Percentiles rank a stretch among this genome's conserved stretches.
phyloP scores from a whole-genome alignment of 2,113 vertebrate species.

The Pavo muticus region DNA sequence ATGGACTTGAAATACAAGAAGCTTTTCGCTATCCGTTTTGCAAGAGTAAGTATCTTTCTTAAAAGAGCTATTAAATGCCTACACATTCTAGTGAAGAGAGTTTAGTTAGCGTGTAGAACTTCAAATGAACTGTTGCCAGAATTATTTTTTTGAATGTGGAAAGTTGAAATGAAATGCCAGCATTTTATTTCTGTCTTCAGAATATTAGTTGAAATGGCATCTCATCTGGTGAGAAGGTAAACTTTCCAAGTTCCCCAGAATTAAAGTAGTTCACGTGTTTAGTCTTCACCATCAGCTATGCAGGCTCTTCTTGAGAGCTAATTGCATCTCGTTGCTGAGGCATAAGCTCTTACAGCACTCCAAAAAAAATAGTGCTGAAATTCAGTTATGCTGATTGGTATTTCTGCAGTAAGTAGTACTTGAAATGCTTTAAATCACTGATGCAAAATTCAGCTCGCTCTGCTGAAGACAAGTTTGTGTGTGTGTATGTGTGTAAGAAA shows the following conservation, averaged over 20 bases:
- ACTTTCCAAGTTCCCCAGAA: background rate
- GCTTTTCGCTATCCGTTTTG: slow-evolving; percentile 93
- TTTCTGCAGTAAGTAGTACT: slow-evolving; percentile 26
- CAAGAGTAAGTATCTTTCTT: slow-evolving; percentile 86
- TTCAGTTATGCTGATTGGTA: slow-evolving; percentile 2
- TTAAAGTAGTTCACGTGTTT: slow-evolving; percentile 7
- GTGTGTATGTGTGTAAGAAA: background rate
- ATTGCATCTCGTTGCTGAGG: background rate
- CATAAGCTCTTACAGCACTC: background rate
- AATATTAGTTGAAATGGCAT: background rate
- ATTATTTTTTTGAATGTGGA: background rate
- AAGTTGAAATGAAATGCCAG: background rate
- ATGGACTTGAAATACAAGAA: slow-evolving; percentile 99
- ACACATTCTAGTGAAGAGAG: slow-evolving; percentile 15
- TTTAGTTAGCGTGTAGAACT: slow-evolving; percentile 18
- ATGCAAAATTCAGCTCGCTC: background rate
- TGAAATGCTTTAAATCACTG: slow-evolving; percentile 9
- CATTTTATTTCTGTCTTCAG: background rate
- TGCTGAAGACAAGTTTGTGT: background rate
- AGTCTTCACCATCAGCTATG: background rate
- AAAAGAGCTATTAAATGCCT: background rate
- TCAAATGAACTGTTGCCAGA: background rate
- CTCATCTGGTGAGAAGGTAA: slow-evolving; percentile 2
- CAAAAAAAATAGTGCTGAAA: slow-evolving; percentile 8
- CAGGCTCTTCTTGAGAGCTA: slow-evolving; percentile 6